Conservation (phyloP, 2,113 vertebrate genomes). For the Osmerus eperlanus region DNA sequence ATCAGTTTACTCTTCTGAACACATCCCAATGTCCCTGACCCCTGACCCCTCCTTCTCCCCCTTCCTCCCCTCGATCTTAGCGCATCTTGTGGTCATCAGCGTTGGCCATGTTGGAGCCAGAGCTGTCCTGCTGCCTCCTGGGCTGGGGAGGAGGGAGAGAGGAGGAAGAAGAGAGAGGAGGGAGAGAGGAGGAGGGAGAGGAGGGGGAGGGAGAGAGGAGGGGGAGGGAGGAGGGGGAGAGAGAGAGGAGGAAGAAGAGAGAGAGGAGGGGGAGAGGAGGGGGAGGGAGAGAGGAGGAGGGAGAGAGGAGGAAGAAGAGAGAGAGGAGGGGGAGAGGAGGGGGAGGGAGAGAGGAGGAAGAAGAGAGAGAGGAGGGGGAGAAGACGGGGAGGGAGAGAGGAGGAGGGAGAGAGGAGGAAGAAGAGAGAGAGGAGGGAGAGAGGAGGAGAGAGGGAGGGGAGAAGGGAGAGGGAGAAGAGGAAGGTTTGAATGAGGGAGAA, state of each 20-base stretch:
- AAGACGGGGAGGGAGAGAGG: too few relatives aligned
- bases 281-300: constrained; percentile 3
- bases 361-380: too few relatives aligned
- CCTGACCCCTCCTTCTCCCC: constrained; percentile 35
- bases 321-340: too few relatives aligned
- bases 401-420: neutral
- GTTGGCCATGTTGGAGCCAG: constrained; percentile 89
- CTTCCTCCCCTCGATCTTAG: constrained; percentile 63
- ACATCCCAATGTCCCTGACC: neutral
- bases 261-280: neutral
- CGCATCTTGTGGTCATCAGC: constrained; percentile 94
- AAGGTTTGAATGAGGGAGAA: too few relatives aligned
- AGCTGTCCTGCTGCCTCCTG: constrained; percentile 97
- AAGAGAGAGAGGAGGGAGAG: constrained; percentile 1
- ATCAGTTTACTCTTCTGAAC: neutral
- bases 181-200: too few relatives aligned
- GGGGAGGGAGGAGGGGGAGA: constrained; percentile 18
- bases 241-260: neutral
- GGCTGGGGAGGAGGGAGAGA: constrained; percentile 69
- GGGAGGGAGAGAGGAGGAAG: too few relatives aligned
- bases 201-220: constrained; percentile 5
- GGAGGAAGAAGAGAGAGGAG: neutral
- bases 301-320: too few relatives aligned
- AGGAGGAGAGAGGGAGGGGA: too few relatives aligned
- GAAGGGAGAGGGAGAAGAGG: too few relatives aligned